These are phyloP conservation scores for Palloptera scutellata DNA, from an alignment of 2,888 invertebrate genomes.

Conservation along the genomic window DNA sequence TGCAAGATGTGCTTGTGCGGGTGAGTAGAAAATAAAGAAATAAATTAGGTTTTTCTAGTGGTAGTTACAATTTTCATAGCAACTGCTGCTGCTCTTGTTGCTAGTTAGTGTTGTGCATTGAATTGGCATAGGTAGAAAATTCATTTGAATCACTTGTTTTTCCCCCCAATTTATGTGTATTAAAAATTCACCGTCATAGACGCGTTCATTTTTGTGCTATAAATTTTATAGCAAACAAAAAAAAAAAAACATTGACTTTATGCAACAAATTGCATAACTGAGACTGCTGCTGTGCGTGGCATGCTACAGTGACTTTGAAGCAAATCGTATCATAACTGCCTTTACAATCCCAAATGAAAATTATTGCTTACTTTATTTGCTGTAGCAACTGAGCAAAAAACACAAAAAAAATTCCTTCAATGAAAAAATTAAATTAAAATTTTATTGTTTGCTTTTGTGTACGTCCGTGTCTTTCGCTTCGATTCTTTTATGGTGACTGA, in stretches of 20 bases:
- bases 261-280: constrained; percentile 4
- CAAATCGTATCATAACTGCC: constrained; percentile 3
- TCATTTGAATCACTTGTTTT: background rate
- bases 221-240: constrained; percentile 2
- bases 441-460: no score
- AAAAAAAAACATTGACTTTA: constrained; percentile 9
- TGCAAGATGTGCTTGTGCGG: constrained; percentile 63
- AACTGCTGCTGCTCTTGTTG: background rate
- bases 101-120: background rate
- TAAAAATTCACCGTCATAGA: no score
- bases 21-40: constrained; percentile 52
- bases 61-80: background rate
- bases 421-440: no score
- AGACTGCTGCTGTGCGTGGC: background rate
- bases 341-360: no score
- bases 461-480: no score
- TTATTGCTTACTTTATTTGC: no score
- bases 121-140: background rate
- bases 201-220: background rate
- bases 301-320: background rate
- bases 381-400: no score
- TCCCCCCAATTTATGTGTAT: no score
- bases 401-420: no score
- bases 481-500: no score
- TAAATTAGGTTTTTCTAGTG: background rate